Base-by-base conservation (phyloP, 2,797 vertebrate species). In the Acrocephalus scirpaceus region DNA sequence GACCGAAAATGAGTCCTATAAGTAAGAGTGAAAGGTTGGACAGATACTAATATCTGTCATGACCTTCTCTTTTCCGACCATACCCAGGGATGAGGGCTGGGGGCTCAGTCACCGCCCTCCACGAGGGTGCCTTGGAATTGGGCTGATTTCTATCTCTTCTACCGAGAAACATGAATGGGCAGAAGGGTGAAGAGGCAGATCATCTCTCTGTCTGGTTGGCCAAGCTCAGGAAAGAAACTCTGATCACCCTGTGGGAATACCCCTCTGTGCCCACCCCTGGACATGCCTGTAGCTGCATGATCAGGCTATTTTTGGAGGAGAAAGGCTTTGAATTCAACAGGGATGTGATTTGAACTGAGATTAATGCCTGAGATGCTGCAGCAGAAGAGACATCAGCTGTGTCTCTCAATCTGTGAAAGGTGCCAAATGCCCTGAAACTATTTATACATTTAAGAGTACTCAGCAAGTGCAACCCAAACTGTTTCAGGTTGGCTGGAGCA, bases 381-480 rank as follows among this genome's bases (percentile, higher is more conserved):
- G 53, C 67, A 89, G 88, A 80, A 92, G 70, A 94, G 66, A 64
- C 56, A 73, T 93, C 92, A 94, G 83, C 80, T 76, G 86, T 73
- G 80, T 95, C 64, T 95, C 85, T 92, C 87, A 84, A 61, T 90
- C 71, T 85, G 60, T 88, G 86, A 73, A 93, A 95, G 83, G 36
- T 95, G 92, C 90, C 80, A 94, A 95, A 94, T 85, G 80, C 90
- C 94, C 83, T 82, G 83, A 70, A 95, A 96, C 83, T 95, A 88
- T 90, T 91, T 93, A 85, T 92, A 84, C 56, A 36, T 88, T 90
- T 88, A 88, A 78, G 88, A 84, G 36, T 47, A 79, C 57, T 73
- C 67, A 40, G 36, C 44, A 56, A 86, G 73, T 60, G 58, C 70
- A 92, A 92, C 22, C 32, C 60, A 93, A 81, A 94, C 71, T 84